Base-by-base conservation (phyloP, 2,113 vertebrate species). In the Pituophis catenifer region DNA sequence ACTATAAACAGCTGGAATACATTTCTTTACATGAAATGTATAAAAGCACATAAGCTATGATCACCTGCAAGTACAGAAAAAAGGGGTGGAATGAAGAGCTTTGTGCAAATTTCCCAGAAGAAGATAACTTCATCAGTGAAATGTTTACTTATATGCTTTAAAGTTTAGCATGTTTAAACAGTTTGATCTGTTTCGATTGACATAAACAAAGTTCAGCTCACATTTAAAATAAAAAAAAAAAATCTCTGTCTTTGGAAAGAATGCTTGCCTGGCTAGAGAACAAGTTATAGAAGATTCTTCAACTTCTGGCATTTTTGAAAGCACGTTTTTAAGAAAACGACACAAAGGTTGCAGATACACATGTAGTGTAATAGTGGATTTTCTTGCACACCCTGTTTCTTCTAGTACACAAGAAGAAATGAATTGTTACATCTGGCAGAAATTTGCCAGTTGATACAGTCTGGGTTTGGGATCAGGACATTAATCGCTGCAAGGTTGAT, bases 281-380 rank as follows among this genome's bases (percentile, higher is more conserved):
- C 91, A 95, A 93, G 24, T 91, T 93, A 93, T 92, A 95, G 94
- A 91, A 48, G 96, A 93, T 94, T 92, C 2, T 94, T 95, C 94
- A 26, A 94, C 95, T 95, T 98, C 94, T 95, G 81, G 94, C 95
- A 97, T 94, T 97, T 93, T 96, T 96, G 97, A 97, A 97, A 97
- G 97, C 96, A 97, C 96, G 92, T 44, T 44, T 44, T 44, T 93
- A 96, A 97, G 97, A 95, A 96, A 8, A 81, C 90, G 95, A 93
- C 96, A 93, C 75, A 95, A 94, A 65, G 94, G 90, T 92, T 93
- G n/a, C 11, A 26, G 90, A 62, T 62, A 50, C 94, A 95, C 91
- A 90, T 91, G 86, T 87, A 95, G 90, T 91, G 62, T 87, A 95
- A 92, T 88, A 6, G 95, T 94, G 90, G 94, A 94, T 70, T 90